Percentiles rank a stretch among this genome's conserved stretches.
These are phyloP conservation scores for Prenolepis imparis DNA, from an alignment of 2,888 invertebrate genomes.

Conservation along the genomic window DNA sequence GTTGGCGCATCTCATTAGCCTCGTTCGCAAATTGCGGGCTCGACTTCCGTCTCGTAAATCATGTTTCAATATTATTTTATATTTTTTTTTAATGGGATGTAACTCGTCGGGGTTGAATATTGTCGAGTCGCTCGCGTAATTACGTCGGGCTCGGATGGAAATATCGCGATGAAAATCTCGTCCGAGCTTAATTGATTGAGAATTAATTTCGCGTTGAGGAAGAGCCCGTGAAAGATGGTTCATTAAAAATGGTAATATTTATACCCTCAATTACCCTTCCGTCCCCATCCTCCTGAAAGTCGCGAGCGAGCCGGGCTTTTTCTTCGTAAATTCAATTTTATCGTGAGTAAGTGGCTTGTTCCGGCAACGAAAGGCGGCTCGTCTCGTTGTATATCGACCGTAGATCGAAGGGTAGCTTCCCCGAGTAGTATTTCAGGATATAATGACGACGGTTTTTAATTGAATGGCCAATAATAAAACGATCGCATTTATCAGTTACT, in stretches of 20 bases:
- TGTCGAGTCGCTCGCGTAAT: constrained; percentile 51
- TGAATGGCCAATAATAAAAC: constrained; percentile 9
- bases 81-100: constrained; percentile 9
- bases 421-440: constrained; percentile 15
- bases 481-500: not conserved
- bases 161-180: constrained; percentile 73
- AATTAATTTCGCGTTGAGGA: constrained; percentile 55
- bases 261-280: constrained; percentile 53
- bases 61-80: constrained; percentile 56
- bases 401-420: constrained; percentile 21
- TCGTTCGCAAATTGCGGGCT: constrained; percentile 56
- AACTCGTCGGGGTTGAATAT: constrained; percentile 41
- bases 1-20: constrained; percentile 65
- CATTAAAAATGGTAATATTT: constrained; percentile 59
- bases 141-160: constrained; percentile 67
- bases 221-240: constrained; percentile 53
- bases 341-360: constrained; percentile 51
- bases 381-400: constrained; percentile 50
- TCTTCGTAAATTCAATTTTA: constrained; percentile 58
- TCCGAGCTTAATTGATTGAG: constrained; percentile 58
- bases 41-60: constrained; percentile 60
- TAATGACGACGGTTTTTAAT: constrained; percentile 35
- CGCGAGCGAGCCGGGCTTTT: constrained; percentile 47
- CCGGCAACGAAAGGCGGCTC: constrained; percentile 42
- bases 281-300: constrained; percentile 33